A percentile compares a stretch with the other conserved stretches of the same genome.
Conservation (phyloP, 2,888 invertebrate genomes). For the Ecliptopera silaceata region DNA sequence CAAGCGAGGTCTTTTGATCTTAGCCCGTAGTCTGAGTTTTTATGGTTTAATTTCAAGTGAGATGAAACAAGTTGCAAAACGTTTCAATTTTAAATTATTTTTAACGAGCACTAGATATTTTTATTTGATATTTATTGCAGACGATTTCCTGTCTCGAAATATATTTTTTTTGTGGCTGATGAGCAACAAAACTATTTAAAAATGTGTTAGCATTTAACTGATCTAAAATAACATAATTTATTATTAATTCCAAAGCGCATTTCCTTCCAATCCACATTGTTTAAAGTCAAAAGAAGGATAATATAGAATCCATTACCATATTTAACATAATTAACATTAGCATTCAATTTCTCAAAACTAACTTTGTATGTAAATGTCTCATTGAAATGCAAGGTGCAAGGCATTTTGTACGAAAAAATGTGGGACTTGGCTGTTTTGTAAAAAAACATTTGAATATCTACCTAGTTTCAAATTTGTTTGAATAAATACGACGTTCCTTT, state of each 20-base stretch:
- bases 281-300: constrained; percentile 64
- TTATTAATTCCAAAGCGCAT: constrained; percentile 45
- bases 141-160: not conserved
- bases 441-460: not conserved
- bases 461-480: no score
- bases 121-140: no score
- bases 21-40: not conserved
- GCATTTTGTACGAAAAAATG: constrained; percentile 8
- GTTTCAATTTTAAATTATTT: no score
- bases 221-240: constrained; percentile 10
- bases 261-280: constrained; percentile 53
- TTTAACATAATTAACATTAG: constrained; percentile 72
- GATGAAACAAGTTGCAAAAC: no score
- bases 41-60: no score
- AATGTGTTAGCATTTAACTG: not conserved
- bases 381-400: constrained; percentile 63
- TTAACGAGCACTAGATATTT: no score
- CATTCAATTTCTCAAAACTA: constrained; percentile 57
- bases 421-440: not conserved
- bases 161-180: constrained; percentile 15
- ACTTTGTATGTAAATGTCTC: constrained; percentile 76
- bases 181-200: not conserved
- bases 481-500: no score
- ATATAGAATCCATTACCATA: constrained; percentile 73
- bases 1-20: not conserved